A percentile compares a stretch with the other conserved stretches of the same genome.
Conservation (phyloP, 2,888 invertebrate genomes). For the Orthosia incerta region DNA sequence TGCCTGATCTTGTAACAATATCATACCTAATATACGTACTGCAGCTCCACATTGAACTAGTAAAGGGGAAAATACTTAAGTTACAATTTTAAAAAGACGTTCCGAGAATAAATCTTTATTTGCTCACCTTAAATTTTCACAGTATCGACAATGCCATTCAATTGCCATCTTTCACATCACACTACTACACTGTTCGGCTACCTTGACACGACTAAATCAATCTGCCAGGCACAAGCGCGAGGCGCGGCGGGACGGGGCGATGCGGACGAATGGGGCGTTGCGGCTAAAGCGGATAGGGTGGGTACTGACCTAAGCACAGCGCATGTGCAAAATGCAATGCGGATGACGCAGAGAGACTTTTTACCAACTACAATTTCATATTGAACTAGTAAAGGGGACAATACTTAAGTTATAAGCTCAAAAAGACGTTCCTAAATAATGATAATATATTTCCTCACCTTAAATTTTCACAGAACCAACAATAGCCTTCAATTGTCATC, state of each 20-base stretch:
- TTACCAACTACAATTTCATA: not conserved
- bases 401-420: not conserved
- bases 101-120: no score
- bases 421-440: not conserved
- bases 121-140: not conserved
- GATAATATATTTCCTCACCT: not conserved
- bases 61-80: no score
- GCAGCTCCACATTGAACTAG: no score
- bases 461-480: not conserved
- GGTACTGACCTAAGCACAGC: not conserved
- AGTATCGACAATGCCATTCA: not conserved
- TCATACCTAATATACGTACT: no score
- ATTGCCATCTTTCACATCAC: not conserved
- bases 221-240: not conserved
- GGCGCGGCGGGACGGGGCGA: not conserved
- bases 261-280: not conserved
- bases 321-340: conserved; percentile 2
- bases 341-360: no score
- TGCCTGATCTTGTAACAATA: no score
- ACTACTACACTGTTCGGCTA: not conserved
- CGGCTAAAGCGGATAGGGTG: not conserved
- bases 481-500: not conserved
- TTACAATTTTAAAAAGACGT: no score
- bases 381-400: not conserved
- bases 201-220: not conserved